phyloP scores from a whole-genome alignment of 2,113 vertebrate species.

The Rhagologus leucostigma region DNA sequence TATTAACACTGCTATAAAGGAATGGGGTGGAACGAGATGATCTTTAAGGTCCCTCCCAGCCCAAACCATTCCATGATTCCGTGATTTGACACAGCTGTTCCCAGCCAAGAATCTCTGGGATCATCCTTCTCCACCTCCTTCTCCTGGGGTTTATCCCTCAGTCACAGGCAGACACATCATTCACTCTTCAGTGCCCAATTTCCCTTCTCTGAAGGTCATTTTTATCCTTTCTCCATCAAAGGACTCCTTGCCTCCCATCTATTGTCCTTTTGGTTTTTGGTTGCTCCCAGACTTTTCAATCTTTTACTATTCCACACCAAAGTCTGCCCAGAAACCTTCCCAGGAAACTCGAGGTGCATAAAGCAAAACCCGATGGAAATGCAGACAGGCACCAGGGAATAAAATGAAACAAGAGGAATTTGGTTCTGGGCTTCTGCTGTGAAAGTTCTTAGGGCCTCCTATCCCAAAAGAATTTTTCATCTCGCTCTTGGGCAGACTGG shows the following conservation, averaged over 20 bases:
- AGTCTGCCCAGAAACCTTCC: neutral
- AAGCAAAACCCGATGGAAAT: neutral
- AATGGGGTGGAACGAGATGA: neutral
- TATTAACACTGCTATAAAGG: neutral
- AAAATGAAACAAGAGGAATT: neutral
- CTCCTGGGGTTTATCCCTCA: neutral
- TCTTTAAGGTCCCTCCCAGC: neutral
- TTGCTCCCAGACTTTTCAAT: neutral
- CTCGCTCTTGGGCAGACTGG: neutral
- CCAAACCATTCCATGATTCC: neutral
- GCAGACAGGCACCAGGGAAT: neutral
- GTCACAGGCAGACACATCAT: neutral
- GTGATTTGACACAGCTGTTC: neutral
- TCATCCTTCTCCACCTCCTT: neutral
- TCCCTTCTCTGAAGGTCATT: neutral
- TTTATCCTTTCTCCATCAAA: neutral
- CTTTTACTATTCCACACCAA: neutral
- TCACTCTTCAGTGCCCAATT: neutral
- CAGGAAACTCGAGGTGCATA: accelerated
- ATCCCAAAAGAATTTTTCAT: neutral
- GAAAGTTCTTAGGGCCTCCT: neutral
- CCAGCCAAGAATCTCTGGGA: neutral
- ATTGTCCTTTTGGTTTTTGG: neutral
- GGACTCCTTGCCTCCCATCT: neutral
- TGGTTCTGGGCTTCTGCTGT: neutral